Conservation (phyloP, 2,797 vertebrate species). For the Myioborus miniatus region DNA sequence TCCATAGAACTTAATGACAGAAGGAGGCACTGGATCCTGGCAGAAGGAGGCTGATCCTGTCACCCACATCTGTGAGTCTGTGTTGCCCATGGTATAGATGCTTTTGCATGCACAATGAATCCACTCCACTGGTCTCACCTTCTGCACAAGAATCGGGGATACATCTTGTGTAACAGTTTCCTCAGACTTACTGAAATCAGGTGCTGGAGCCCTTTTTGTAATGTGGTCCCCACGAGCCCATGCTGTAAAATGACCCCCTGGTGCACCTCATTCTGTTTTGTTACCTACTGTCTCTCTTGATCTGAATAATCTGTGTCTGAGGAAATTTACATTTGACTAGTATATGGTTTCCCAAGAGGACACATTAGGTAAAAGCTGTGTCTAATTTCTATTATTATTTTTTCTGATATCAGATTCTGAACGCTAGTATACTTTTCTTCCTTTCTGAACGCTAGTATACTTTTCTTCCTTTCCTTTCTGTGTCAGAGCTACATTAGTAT, state of each 20-base stretch:
- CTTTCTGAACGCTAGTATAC: background rate
- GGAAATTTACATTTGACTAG: background rate
- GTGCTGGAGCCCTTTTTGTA: background rate
- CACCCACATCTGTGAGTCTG: background rate
- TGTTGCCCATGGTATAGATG: background rate
- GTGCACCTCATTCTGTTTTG: background rate
- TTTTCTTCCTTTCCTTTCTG: background rate
- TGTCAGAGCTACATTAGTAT: background rate
- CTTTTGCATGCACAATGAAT: background rate
- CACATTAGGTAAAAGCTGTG: background rate
- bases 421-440: fast-evolving
- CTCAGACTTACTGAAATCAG: background rate
- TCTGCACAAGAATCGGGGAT: background rate
- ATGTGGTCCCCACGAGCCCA: fast-evolving
- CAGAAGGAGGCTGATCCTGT: background rate
- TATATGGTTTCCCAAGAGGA: background rate
- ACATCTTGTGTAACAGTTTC: background rate
- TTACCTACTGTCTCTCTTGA: background rate
- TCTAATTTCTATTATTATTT: background rate
- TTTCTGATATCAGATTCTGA: background rate
- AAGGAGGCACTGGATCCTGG: background rate
- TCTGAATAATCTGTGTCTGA: background rate
- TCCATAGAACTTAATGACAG: background rate
- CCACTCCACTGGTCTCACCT: background rate
- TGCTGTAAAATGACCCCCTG: background rate